Percentiles rank a stretch among this genome's conserved stretches.
These are phyloP conservation scores for Dendrocincla fuliginosa DNA, from an alignment of 2,797 vertebrate species.

Conservation along the genomic window DNA sequence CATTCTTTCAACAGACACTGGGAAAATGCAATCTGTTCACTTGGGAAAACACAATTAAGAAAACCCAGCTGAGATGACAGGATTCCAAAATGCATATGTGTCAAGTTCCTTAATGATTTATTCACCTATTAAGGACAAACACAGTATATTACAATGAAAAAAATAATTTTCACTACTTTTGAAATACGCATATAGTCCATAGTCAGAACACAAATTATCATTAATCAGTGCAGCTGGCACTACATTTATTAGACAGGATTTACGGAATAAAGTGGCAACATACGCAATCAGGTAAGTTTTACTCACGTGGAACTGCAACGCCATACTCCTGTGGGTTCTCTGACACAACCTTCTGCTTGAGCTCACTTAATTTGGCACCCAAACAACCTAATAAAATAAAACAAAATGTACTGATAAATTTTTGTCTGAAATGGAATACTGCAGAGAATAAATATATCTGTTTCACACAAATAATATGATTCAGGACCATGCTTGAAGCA, in stretches of 20 bases:
- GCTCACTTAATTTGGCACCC: constrained; percentile 87
- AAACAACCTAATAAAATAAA: constrained; percentile 82
- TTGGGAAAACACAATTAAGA: not conserved
- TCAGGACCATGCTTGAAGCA: not conserved
- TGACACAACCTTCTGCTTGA: constrained; percentile 92
- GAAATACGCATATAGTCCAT: not conserved
- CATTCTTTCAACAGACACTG: not conserved
- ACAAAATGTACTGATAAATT: not conserved
- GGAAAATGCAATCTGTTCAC: not conserved
- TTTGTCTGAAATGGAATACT: not conserved
- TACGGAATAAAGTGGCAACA: not conserved
- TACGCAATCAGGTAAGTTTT: not conserved
- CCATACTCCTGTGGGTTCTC: constrained; percentile 89
- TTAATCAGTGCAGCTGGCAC: not conserved
- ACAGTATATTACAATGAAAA: not conserved
- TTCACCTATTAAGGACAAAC: not conserved
- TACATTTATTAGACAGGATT: not conserved
- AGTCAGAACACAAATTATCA: not conserved
- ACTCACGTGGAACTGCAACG: constrained; percentile 93
- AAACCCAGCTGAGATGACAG: not conserved
- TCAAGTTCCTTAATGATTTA: not conserved
- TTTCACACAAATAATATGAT: not conserved
- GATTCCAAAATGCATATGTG: not conserved
- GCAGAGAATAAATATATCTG: not conserved
- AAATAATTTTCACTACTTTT: not conserved